Conservation (phyloP, 2,113 vertebrate genomes). For the Anarhynchus alexandrinus region DNA sequence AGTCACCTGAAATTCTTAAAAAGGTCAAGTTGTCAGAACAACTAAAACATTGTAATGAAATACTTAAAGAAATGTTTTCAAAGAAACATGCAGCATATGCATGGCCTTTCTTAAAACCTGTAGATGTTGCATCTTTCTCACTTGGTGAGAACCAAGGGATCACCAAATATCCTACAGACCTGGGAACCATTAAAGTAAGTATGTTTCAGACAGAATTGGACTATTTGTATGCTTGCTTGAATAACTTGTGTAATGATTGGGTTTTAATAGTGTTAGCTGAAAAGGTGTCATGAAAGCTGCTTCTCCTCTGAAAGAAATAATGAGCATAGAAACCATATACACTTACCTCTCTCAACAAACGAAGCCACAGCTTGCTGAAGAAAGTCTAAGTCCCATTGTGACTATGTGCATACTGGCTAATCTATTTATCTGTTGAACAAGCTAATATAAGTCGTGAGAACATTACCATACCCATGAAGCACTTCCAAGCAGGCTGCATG, state of each 20-base stretch:
- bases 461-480: background rate
- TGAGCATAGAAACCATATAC: background rate
- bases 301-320: background rate
- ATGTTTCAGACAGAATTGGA: background rate
- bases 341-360: background rate
- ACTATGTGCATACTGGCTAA: background rate
- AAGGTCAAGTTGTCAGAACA: slow-evolving; percentile 71
- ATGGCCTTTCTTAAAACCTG: slow-evolving; percentile 87
- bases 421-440: background rate
- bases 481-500: background rate
- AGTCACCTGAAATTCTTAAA: slow-evolving; percentile 56
- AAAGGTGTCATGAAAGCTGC: background rate
- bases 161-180: slow-evolving; percentile 83
- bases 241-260: background rate
- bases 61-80: slow-evolving; percentile 88
- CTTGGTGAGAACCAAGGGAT: slow-evolving; percentile 78
- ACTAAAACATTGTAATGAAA: slow-evolving; percentile 78
- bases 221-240: background rate
- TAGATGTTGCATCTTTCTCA: slow-evolving; percentile 70
- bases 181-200: slow-evolving; percentile 86
- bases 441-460: background rate
- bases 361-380: background rate
- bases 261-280: background rate
- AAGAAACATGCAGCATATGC: slow-evolving; percentile 86
- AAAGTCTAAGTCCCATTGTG: fast-evolving